Percentiles rank a stretch among this genome's conserved stretches.
These are phyloP conservation scores for Anarsia innoxiella DNA, from an alignment of 2,888 invertebrate genomes.

Conservation along the genomic window DNA sequence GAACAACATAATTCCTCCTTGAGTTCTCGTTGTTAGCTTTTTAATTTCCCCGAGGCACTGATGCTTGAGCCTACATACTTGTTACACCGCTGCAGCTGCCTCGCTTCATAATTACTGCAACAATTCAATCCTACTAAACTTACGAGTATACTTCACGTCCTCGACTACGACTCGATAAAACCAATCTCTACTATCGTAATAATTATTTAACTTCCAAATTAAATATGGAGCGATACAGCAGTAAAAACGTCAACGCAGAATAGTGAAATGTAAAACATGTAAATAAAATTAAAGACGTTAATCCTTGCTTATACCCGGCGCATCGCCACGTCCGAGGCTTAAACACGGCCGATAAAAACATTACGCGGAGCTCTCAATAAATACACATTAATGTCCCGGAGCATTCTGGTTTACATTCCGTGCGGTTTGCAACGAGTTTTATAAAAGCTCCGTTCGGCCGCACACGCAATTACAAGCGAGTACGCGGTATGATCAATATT, in stretches of 20 bases:
- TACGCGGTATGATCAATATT: slow-evolving; percentile 66
- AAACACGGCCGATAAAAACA: slow-evolving; percentile 69
- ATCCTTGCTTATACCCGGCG: slow-evolving; percentile 41
- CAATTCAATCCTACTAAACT: slow-evolving; percentile 38
- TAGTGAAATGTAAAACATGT: slow-evolving; percentile 26
- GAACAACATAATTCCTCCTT: slow-evolving; percentile 39
- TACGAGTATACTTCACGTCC: slow-evolving; percentile 30
- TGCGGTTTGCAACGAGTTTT: slow-evolving; percentile 72
- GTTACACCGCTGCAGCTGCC: slow-evolving; percentile 30
- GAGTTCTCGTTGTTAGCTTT: slow-evolving; percentile 30
- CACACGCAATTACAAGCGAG: slow-evolving; percentile 72
- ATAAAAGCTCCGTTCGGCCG: slow-evolving; percentile 67
- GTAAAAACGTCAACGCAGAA: slow-evolving; percentile 31
- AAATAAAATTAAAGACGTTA: slow-evolving; percentile 32
- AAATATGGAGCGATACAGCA: too few relatives aligned
- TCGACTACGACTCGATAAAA: too few relatives aligned
- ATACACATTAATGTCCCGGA: slow-evolving; percentile 71
- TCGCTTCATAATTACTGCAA: slow-evolving; percentile 37
- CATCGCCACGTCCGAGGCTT: slow-evolving; percentile 47
- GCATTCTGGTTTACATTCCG: slow-evolving; percentile 73
- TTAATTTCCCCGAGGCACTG: slow-evolving; percentile 40
- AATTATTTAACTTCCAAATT: too few relatives aligned
- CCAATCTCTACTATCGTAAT: too few relatives aligned
- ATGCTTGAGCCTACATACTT: slow-evolving; percentile 7
- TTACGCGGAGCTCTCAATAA: slow-evolving; percentile 71